These are phyloP conservation scores for Anaspis maculata DNA, from an alignment of 2,888 invertebrate species.

Conservation along the genomic window DNA sequence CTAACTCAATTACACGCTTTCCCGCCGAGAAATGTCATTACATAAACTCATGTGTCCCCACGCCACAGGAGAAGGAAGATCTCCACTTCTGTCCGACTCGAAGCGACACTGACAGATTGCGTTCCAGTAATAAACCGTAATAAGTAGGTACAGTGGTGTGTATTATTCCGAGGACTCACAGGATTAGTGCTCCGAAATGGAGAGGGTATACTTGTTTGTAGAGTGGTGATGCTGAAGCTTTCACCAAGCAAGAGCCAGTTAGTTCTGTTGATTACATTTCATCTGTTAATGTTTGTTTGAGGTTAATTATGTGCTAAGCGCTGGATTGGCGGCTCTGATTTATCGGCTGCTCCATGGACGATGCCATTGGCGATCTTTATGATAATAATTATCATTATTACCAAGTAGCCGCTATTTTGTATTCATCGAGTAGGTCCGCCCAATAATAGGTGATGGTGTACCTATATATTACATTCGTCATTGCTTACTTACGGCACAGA, in stretches of 20 bases:
- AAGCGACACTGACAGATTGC: constrained; percentile 25
- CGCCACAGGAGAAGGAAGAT: constrained; percentile 8
- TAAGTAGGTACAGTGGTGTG: constrained; percentile 7
- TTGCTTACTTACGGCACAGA: too few relatives aligned
- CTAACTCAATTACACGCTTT: constrained; percentile 37
- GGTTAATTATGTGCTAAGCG: constrained; percentile 8
- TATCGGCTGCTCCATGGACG: too few relatives aligned
- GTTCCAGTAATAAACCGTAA: constrained; percentile 20
- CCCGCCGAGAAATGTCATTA: constrained; percentile 39
- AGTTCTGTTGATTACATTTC: constrained; percentile 9
- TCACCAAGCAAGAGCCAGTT: constrained; percentile 7
- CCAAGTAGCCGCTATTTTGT: too few relatives aligned
- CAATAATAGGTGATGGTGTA: too few relatives aligned
- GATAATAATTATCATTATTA: too few relatives aligned
- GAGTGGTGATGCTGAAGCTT: constrained; percentile 1
- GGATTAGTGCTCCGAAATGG: constrained; percentile 4
- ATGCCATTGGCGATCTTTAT: too few relatives aligned
- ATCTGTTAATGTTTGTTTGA: constrained; percentile 6
- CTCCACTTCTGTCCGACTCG: constrained; percentile 12
- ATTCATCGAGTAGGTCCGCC: too few relatives aligned
- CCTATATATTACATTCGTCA: too few relatives aligned
- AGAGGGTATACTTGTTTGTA: too few relatives aligned
- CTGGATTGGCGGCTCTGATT: too few relatives aligned
- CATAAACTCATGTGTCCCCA: constrained; percentile 19
- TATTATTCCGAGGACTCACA: neutral